Conservation (phyloP, 1,140 invertebrate genomes). For the Rhagoletis zephyria region DNA sequence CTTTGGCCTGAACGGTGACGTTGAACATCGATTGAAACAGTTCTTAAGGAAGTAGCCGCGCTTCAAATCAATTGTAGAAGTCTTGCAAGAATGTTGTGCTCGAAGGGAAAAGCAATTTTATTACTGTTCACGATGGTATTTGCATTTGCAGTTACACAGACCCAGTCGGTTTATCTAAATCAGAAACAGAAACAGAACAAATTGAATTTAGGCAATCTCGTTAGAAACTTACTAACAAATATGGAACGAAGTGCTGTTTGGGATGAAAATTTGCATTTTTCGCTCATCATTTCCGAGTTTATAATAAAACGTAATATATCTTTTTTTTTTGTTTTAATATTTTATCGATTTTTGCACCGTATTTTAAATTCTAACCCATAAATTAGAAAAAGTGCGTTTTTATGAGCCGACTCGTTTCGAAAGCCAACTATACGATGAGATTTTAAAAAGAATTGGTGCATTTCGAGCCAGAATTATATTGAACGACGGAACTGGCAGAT, state of each 20-base stretch:
- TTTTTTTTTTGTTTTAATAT: neutral
- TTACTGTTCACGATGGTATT: neutral
- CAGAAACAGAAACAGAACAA: neutral
- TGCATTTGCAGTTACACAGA: neutral
- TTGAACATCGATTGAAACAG: neutral
- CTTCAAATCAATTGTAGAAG: conserved; percentile 28
- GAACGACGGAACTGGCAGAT: conserved; percentile 56
- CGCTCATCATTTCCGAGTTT: neutral
- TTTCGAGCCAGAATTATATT: conserved; percentile 53
- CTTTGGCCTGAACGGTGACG: too few relatives aligned
- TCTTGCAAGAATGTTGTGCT: conserved; percentile 19
- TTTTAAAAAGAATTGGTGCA: conserved; percentile 63
- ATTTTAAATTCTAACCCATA: too few relatives aligned
- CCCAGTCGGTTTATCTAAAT: neutral
- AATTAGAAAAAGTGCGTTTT: conserved; percentile 66
- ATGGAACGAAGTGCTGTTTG: conserved; percentile 19
- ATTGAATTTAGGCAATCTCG: neutral
- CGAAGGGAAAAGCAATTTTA: neutral
- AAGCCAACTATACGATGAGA: conserved; percentile 64
- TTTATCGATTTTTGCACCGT: too few relatives aligned
- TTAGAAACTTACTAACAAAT: conserved; percentile 14
- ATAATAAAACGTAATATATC: neutral
- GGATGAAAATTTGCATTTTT: conserved; percentile 39
- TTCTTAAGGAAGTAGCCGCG: neutral
- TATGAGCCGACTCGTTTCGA: conserved; percentile 64